Conservation (phyloP, 2,888 invertebrate genomes). For the Diarsia mendica region DNA sequence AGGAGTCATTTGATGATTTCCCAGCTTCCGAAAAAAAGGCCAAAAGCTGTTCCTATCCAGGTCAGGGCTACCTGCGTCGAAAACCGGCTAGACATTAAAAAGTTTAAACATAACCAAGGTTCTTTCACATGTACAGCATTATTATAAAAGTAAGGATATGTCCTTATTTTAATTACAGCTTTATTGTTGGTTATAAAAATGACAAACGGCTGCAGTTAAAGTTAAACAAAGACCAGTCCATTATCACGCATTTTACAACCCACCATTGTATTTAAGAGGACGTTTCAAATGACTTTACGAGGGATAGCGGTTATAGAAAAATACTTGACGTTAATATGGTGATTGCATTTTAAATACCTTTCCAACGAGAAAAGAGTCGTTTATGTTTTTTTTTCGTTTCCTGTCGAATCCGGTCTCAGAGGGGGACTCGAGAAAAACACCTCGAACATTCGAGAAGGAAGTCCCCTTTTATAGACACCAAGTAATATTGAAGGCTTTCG, state of each 20-base stretch:
- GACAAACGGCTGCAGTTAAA: background rate
- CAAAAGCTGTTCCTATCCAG: background rate
- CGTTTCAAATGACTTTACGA: slow-evolving; percentile 6
- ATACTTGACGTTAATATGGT: slow-evolving; percentile 6
- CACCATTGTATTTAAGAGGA: slow-evolving; percentile 17
- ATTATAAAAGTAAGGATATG: background rate
- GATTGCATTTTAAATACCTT: slow-evolving; percentile 37
- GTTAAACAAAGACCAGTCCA: slow-evolving; percentile 7
- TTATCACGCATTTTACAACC: background rate
- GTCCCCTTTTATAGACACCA: slow-evolving; percentile 11
- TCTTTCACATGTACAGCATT: background rate
- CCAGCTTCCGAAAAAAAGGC: no score
- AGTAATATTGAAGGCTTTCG: slow-evolving; percentile 25
- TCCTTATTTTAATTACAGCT: slow-evolving; percentile 1
- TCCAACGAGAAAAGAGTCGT: background rate
- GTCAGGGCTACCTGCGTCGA: background rate
- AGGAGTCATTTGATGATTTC: no score
- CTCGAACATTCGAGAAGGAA: slow-evolving; percentile 15
- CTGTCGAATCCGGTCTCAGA: background rate
- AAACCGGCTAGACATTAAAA: background rate
- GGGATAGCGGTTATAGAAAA: slow-evolving; percentile 11
- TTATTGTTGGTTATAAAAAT: slow-evolving; percentile 11
- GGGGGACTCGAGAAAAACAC: background rate
- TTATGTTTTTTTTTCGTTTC: slow-evolving; percentile 3
- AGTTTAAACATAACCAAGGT: background rate